These are phyloP conservation scores for Drosophila fulvimacula DNA, from an alignment of 2,888 invertebrate genomes.

Conservation along the genomic window DNA sequence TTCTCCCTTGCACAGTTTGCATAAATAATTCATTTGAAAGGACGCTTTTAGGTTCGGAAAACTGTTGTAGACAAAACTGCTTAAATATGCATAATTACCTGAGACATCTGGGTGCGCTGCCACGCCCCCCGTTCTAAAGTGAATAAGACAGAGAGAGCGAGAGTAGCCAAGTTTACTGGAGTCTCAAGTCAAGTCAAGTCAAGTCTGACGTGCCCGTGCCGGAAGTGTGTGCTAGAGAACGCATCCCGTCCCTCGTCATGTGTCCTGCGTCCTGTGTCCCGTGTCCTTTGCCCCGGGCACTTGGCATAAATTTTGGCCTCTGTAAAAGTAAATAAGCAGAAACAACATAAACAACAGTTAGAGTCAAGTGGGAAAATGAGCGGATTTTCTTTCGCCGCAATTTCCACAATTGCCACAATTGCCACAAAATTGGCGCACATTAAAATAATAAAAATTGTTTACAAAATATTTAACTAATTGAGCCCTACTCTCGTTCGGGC, in stretches of 20 bases:
- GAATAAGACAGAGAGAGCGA: neutral
- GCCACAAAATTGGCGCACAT: slow-evolving; percentile 24
- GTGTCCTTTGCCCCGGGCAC: slow-evolving; percentile 9
- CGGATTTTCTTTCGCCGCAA: slow-evolving; percentile 19
- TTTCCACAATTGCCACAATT: slow-evolving; percentile 29
- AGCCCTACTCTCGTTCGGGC: neutral
- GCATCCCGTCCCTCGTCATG: slow-evolving; percentile 29
- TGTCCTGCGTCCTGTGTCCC: neutral
- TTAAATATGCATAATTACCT: slow-evolving; percentile 84
- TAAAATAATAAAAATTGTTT: slow-evolving; percentile 36
- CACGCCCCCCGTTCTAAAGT: slow-evolving; percentile 24
- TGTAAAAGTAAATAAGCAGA: slow-evolving; percentile 56
- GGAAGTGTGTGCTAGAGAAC: slow-evolving; percentile 61
- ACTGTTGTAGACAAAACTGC: slow-evolving; percentile 81
- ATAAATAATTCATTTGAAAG: slow-evolving; percentile 82
- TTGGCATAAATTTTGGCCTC: slow-evolving; percentile 57
- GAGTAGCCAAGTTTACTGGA: slow-evolving; percentile 39
- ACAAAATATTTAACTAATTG: slow-evolving; percentile 48
- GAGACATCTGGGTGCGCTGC: slow-evolving; percentile 49
- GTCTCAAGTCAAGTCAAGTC: slow-evolving; percentile 25
- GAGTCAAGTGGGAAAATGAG: slow-evolving; percentile 23
- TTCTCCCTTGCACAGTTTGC: slow-evolving; percentile 52
- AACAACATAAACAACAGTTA: slow-evolving; percentile 48
- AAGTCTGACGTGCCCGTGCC: slow-evolving; percentile 46
- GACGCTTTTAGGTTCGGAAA: slow-evolving; percentile 74